Base-by-base conservation (phyloP, 2,888 invertebrate genomes). In the Dasypogon diadema region DNA sequence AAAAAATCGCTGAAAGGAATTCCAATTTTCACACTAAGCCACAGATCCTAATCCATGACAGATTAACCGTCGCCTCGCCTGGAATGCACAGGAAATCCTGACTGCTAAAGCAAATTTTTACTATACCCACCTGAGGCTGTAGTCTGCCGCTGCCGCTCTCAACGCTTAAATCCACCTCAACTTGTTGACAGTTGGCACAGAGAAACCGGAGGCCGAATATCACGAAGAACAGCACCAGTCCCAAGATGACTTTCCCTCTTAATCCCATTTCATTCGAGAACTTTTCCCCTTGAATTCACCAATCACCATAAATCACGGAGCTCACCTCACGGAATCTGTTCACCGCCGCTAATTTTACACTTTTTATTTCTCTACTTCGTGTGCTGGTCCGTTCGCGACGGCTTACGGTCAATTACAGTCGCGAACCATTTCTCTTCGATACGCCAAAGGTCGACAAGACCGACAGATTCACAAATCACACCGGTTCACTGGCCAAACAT, bases 151-250 rank as follows among this genome's bases (percentile, higher is more conserved):
- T 74, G 48, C 18, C 30, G 10, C 21, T 60, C 10, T 14, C 18
- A n/a, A 30, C 30, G n/a, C 10, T 68, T 34, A 18, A 16, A n/a
- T 26, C 55, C 18, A 30, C 60, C 56, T 51, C 63, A 14, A 30
- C 60, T 75, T 74, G 77, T 78, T 80, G 79, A 75, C 80, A 80
- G 77, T 77, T 80, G 21, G 77, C 79, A 74, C 80, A 80, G 37
- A 79, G 75, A 78, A 80, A 77, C 77, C 77, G 68, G 74, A 80
- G 76, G 21, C 80, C 78, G 73, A 80, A 79, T 73, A 80, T 78
- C 55, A 80, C 77, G 51, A 78, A 54, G 65, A 80, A 80, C 30
- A 80, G 42, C 37, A 79, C 48, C 30, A 80, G 70, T 60, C 79
- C 78, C 37, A 78, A 77, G 5, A 79, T 65, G 60, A 80, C 77